Conservation (phyloP, 2,113 vertebrate species). For the Malurus cyaneus region DNA sequence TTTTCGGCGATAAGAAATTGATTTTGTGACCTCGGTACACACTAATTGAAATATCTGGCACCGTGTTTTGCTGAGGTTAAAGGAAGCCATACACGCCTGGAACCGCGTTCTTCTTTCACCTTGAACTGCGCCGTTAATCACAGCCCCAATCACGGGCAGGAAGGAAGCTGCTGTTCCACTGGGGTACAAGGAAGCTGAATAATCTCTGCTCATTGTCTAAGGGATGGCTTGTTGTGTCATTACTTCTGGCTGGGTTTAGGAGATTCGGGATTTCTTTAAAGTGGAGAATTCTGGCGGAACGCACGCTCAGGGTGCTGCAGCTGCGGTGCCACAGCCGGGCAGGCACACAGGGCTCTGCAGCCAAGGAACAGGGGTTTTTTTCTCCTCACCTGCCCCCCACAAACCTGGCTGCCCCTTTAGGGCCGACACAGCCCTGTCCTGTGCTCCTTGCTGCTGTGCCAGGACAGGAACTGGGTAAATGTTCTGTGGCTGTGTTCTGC, state of each 20-base stretch:
- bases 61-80: conserved; percentile 63
- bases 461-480: background rate
- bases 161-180: conserved; percentile 59
- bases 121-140: conserved; percentile 65
- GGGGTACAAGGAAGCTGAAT: conserved; percentile 38
- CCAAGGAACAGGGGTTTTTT: fast-evolving
- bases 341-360: fast-evolving
- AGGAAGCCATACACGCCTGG: conserved; percentile 47
- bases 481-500: background rate
- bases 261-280: background rate
- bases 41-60: conserved; percentile 76
- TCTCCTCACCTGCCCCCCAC: background rate
- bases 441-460: fast-evolving
- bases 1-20: conserved; percentile 75
- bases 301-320: background rate
- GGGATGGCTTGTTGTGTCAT: background rate
- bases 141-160: conserved; percentile 33
- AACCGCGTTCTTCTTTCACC: conserved; percentile 56
- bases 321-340: fast-evolving
- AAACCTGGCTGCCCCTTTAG: background rate
- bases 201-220: conserved; percentile 48
- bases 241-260: background rate
- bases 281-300: background rate
- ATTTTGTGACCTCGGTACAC: conserved; percentile 70
- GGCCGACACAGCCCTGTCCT: background rate